Percentiles rank a stretch among this genome's conserved stretches.
Evolutionary conservation across 64 coral and sea anemone species (phyloP).

Genomic region (Stylophora pistillata): DNA sequence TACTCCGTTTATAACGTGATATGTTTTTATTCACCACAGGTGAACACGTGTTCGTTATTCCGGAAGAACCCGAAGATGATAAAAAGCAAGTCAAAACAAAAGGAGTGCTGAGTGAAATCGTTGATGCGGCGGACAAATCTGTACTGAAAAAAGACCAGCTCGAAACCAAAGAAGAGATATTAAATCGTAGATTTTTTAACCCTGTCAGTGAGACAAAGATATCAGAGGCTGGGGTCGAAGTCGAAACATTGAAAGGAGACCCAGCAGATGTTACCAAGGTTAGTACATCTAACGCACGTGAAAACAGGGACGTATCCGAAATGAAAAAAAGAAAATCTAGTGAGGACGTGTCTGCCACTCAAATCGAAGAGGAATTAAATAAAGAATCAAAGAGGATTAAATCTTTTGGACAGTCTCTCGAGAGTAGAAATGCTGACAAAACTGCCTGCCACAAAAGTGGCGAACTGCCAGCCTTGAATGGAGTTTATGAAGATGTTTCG

Average conservation of each 20-base stretch:
- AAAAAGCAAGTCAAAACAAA: background rate
- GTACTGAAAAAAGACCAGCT: background rate
- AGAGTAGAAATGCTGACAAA: background rate
- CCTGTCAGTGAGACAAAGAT: background rate
- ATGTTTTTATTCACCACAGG: background rate
- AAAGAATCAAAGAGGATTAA: background rate
- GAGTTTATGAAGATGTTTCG: background rate
- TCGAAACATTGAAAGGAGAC: background rate
- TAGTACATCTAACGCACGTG: background rate
- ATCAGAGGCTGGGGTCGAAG: background rate
- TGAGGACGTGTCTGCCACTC: background rate
- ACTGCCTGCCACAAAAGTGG: background rate
- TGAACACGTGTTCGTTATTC: background rate
- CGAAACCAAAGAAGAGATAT: background rate
- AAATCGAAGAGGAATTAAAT: background rate
- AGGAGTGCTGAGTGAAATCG: background rate
- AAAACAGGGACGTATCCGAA: background rate
- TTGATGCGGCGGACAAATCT: background rate
- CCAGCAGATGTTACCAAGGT: background rate
- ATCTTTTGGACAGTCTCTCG: background rate
- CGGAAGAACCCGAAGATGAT: background rate
- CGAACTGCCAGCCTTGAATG: background rate
- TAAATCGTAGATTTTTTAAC: background rate
- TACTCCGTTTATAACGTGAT: background rate
- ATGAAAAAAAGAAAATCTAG: background rate